Percentiles rank a stretch among this genome's conserved stretches.
phyloP scores from a whole-genome alignment of 2,797 vertebrate species.

The Galaxias olidus region DNA sequence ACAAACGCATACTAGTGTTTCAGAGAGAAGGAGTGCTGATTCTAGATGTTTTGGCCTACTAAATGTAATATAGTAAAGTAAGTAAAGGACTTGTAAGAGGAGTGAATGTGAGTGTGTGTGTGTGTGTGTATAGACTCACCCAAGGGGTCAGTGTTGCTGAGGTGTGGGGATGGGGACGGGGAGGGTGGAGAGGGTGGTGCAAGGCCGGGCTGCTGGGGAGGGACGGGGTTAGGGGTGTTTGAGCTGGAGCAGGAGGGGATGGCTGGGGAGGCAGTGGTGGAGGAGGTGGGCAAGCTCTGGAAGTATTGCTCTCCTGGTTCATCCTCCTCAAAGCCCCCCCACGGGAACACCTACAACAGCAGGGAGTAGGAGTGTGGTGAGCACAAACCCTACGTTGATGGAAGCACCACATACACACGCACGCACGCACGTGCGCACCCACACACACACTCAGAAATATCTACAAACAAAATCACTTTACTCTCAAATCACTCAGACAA shows the following conservation, averaged over 20 bases:
- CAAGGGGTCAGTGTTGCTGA: slow-evolving; percentile 88
- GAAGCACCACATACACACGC: slow-evolving; percentile 2
- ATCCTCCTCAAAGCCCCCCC: slow-evolving; percentile 94
- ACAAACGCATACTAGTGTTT: too few species aligned
- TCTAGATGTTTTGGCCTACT: background rate
- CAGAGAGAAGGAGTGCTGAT: too few species aligned
- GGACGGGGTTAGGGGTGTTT: slow-evolving; percentile 70
- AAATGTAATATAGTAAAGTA: background rate
- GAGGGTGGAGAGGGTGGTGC: slow-evolving; percentile 63
- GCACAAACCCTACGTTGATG: background rate
- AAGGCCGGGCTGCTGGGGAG: slow-evolving; percentile 73
- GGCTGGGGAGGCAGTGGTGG: slow-evolving; percentile 79
- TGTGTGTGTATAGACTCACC: slow-evolving; percentile 81
- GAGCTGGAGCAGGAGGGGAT: slow-evolving; percentile 80
- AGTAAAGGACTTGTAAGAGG: too few species aligned
- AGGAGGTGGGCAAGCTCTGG: slow-evolving; percentile 92
- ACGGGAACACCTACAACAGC: slow-evolving; percentile 85
- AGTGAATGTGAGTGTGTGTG: slow-evolving; percentile 37
- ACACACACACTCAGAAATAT: background rate
- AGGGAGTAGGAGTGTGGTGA: background rate
- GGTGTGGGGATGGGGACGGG: slow-evolving; percentile 71
- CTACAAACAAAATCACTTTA: background rate
- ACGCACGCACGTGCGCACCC: slow-evolving; percentile 20
- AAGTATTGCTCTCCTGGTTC: slow-evolving; percentile 94
- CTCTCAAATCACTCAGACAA: background rate